Percentiles rank a stretch among this genome's conserved stretches.
Evolutionary conservation across 2,888 invertebrate species (phyloP).

Genomic region (Dasypolia templi): DNA sequence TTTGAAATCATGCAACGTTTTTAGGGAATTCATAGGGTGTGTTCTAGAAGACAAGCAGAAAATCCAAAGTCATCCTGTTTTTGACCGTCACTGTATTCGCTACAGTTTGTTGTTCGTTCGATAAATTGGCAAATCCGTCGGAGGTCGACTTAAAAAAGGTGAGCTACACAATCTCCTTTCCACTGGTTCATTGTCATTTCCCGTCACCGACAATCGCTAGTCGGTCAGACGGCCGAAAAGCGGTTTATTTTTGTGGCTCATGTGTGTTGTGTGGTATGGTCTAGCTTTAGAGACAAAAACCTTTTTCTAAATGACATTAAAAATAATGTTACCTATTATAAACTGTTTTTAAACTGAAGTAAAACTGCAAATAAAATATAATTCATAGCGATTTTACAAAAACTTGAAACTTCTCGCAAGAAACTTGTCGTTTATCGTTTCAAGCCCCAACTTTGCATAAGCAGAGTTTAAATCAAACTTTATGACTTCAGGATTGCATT

Average conservation of each 20-base stretch:
- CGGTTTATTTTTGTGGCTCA: slow-evolving; percentile 11
- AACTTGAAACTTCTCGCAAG: slow-evolving; percentile 28
- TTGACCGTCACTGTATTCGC: too few relatives aligned
- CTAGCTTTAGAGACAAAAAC: neutral
- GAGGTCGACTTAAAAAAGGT: slow-evolving; percentile 29
- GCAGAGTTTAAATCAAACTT: slow-evolving; percentile 76
- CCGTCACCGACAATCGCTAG: slow-evolving; percentile 31
- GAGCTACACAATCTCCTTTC: slow-evolving; percentile 27
- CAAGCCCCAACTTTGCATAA: slow-evolving; percentile 70
- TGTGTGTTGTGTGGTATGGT: neutral
- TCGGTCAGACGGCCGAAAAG: slow-evolving; percentile 1
- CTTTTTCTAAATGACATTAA: too few relatives aligned
- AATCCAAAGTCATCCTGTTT: neutral
- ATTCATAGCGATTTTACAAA: slow-evolving; percentile 29
- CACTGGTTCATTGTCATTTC: slow-evolving; percentile 36
- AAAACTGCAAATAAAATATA: slow-evolving; percentile 29
- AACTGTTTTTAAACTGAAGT: too few relatives aligned
- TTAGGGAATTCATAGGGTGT: neutral
- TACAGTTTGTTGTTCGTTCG: neutral
- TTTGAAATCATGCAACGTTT: slow-evolving; percentile 32
- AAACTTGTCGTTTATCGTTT: slow-evolving; percentile 66
- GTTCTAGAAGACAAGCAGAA: neutral
- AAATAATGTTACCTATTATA: too few relatives aligned
- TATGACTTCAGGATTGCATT: slow-evolving; percentile 77
- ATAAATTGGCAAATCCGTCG: slow-evolving; percentile 25